Conservation (phyloP, 1,140 invertebrate species). For the Panulirus ornatus region DNA sequence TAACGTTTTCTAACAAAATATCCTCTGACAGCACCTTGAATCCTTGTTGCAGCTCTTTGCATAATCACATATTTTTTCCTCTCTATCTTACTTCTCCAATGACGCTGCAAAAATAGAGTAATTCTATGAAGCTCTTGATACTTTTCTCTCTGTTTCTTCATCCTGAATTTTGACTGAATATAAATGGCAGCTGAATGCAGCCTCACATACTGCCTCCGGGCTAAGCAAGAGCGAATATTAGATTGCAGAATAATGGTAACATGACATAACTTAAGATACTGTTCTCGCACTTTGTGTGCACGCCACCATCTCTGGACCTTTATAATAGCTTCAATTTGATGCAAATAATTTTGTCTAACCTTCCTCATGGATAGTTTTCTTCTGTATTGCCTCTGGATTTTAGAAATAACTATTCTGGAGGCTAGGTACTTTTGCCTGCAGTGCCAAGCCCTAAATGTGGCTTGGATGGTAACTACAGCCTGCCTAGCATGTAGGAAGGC, state of each 20-base stretch:
- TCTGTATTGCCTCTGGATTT: conserved; percentile 41
- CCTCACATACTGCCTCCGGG: conserved; percentile 37
- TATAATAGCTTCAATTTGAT: conserved; percentile 30
- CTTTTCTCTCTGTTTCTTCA: conserved; percentile 39
- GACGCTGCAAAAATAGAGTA: conserved; percentile 3
- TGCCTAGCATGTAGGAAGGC: conserved; percentile 32
- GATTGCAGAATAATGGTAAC: conserved; percentile 57
- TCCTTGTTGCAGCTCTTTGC: conserved; percentile 13
- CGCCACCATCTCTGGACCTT: conserved; percentile 52
- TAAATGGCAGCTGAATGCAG: conserved; percentile 14
- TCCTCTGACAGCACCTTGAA: conserved; percentile 2
- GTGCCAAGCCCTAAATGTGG: conserved; percentile 45
- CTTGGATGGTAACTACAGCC: conserved; percentile 53
- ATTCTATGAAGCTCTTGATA: conserved; percentile 25
- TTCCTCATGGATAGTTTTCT: conserved; percentile 15
- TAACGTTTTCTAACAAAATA: conserved; percentile 3
- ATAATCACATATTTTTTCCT: not conserved
- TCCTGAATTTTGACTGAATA: conserved; percentile 57
- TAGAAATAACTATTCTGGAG: not conserved
- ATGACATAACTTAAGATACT: conserved; percentile 52
- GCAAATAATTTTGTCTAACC: not conserved
- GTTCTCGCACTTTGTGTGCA: conserved; percentile 37
- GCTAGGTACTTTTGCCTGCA: conserved; percentile 33
- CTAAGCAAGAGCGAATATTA: conserved; percentile 25
- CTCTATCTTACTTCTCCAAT: conserved; percentile 26